phyloP scores from a whole-genome alignment of 2,113 vertebrate genomes.

The Fulmarus glacialis region DNA sequence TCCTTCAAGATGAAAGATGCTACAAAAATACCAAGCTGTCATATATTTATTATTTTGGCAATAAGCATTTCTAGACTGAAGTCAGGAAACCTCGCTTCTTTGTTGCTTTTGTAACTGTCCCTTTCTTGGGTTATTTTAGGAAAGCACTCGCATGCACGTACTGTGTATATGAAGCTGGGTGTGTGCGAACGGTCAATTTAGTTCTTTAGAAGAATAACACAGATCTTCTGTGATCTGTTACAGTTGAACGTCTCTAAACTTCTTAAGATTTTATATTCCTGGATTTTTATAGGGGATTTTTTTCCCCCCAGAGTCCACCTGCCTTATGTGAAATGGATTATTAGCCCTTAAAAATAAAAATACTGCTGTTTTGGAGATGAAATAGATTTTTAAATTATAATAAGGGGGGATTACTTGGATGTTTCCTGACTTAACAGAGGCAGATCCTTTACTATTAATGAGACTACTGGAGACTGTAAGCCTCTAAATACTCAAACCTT shows the following conservation, averaged over 20 bases:
- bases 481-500: neutral
- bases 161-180: neutral
- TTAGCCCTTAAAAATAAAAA: neutral
- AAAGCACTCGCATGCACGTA: neutral
- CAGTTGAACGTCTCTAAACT: neutral
- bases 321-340: neutral
- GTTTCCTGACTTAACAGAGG: neutral
- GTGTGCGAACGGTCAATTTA: accelerated
- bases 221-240: neutral
- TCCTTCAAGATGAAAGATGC: neutral
- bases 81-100: neutral
- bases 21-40: neutral
- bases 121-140: conserved; percentile 31
- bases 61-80: neutral
- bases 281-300: neutral
- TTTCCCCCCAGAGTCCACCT: neutral
- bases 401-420: neutral
- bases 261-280: conserved; percentile 6
- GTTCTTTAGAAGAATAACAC: neutral
- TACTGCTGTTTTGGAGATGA: neutral
- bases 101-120: neutral
- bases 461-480: neutral
- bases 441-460: neutral
- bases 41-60: conserved; percentile 23
- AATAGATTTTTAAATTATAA: neutral